Evolutionary conservation across 37 sponge, comb jelly and placozoan species (phyloP), one percentile per base, ranked within the genome.

Genomic region (Halichondria panicea): DNA sequence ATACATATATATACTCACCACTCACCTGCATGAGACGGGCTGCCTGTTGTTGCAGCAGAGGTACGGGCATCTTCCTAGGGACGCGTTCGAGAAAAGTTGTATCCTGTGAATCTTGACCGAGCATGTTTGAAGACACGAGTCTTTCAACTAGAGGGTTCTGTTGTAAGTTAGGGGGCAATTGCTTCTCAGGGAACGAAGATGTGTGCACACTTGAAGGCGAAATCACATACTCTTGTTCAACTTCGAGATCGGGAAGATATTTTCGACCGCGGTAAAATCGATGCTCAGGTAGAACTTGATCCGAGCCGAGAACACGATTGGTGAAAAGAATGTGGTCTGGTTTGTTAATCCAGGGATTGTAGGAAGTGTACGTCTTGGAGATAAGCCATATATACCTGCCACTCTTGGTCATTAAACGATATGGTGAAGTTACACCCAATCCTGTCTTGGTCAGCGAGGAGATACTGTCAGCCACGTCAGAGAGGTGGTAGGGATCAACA

Each of bases 271-370:
- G 55, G 38, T 38, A 74, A 55, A 78, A 77, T 32, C 84, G 73
- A 42, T 75, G 68, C 66, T 90, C 75, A 9, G 86, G 77, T 1
- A 75, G 39, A 13, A 90, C 81, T 24, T 90, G 81, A 43, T 90
- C 85, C 18, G 71, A 76, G 21, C 90, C 90, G 0, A 90, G 74
- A 1, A 84, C 59, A 42, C 77, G 63, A 39, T 37, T 76, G 18
- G 75, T 31, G 24, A 90, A 52, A 3, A 90, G 72, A 21, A 90
- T 70, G 43, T 90, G 90, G 43, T 90, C 90, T 4, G 72, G 76
- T 54, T 84, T 84, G 58, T 90, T 76, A 70, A 80, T 90, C 90
- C 90, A 90, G 0, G 90, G 90, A 57, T 90, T 81, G 68, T 84
- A 90, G 35, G 85, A 75, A 1, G 81, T 43, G 53, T 75, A 90